Evolutionary conservation across 2,888 invertebrate genomes (phyloP), one percentile per base, ranked within the genome.

Genomic region (Drosophila trichaetosa): DNA sequence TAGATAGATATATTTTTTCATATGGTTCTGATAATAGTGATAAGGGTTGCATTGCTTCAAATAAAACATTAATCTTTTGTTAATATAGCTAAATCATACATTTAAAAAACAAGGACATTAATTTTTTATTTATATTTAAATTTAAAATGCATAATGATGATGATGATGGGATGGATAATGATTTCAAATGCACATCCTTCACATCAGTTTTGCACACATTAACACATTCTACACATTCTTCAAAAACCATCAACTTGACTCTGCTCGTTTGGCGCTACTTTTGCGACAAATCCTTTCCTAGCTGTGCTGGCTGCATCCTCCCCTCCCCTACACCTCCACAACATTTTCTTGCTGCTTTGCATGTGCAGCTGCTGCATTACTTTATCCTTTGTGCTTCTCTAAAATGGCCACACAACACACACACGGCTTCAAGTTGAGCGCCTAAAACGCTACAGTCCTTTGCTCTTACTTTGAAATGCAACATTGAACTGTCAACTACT

Each of bases 401-500:
- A 73, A 85, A 72, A 61, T 63, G 67, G 75, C 63, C 64, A 63
- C 56, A 36, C 10, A 29, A n/a, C n/a, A 27, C 18, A 29, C 67
- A 29, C 67, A 68, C 73, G 71, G 70, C 75, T 77, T 78, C 52
- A 70, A 83, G 80, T 83, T 76, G 83, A 86, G 83, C 75, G 78
- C 77, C 87, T 88, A 80, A 88, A 88, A 80, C 75, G 83, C 83
- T 88, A 73, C 70, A 63, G 60, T 29, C 56, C 66, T 77, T 46
- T 48, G n/a, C 76, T 70, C 78, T 76, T 79, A 76, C 76, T 82
- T 82, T 73, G 79, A 68, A 74, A 82, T 80, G 84, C 89, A 89
- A 84, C 84, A 84, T 89, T 89, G 87, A 89, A 84, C 89, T 84
- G 89, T 84, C 84, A 89, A 84, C 89, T 83, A 70, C 67, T 82